Base-by-base conservation (phyloP, 2,888 invertebrate species). In the Catocala nupta region DNA sequence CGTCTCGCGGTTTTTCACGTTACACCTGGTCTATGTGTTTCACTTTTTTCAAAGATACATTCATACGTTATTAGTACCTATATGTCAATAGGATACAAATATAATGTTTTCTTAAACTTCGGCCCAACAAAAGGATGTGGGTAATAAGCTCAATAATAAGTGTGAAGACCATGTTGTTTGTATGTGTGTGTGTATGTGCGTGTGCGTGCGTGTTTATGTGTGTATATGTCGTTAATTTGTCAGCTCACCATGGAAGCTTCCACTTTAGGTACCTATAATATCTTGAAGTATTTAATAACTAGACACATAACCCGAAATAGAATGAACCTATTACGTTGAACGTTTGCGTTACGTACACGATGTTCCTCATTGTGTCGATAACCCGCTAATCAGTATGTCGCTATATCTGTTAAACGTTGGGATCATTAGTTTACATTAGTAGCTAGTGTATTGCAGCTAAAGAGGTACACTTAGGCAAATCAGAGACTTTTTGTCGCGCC, bases 101-200 rank as follows among this genome's bases (percentile, higher is more conserved):
- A 9, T 54, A 58, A 59, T 45, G 45, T 59, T 47, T 51, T 63
- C 44, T 59, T 59, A 44, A 48, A 33, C 52, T 57, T 57, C 48
- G 56, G 65, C 65, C 42, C 52, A 53, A 60, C 59, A 53, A 55
- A 55, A 63, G 59, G 66, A 63, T 66, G 66, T 66, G 63, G 62
- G 63, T 54, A 60, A 66, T 57, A 55, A 55, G 55, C 44, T 51
- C 39, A 42, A 49, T 55, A 63, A n/a, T 52, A 48, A 47, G 47
- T 52, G 52, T 56, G 8, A 45, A 8, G n/a, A 34, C 43, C 49
- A 43, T 44, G 36, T 51, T 39, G 55, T 56, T 36, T 34, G 61
- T 25, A 13, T 45, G 5, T 51, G 58, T 58, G 58, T 42, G 12
- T 25, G 16, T 12, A 7, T 13, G 12, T 57, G 39, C 36, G 11